phyloP scores from a whole-genome alignment of 2,113 vertebrate genomes.

The Ivindomyrus marchei region DNA sequence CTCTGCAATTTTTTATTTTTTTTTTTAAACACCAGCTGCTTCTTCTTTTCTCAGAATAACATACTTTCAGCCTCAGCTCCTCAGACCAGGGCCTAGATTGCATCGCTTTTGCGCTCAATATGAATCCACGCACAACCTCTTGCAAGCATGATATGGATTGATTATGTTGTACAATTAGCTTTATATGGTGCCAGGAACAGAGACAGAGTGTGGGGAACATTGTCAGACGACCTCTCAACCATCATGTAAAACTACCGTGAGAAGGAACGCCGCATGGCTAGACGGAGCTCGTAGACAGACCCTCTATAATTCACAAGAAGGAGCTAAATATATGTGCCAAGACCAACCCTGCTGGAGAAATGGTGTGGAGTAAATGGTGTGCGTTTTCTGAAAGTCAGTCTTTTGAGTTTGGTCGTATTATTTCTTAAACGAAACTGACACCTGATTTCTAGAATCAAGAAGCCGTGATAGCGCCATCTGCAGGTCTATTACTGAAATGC shows the following conservation, averaged over 20 bases:
- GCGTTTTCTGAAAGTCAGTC: constrained; percentile 3
- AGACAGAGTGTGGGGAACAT: background rate
- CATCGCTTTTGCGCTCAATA: background rate
- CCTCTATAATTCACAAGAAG: constrained; percentile 24
- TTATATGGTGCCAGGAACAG: background rate
- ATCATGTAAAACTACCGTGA: constrained; percentile 12
- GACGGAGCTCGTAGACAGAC: constrained; percentile 6
- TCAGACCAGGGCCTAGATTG: background rate
- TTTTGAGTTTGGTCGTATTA: background rate
- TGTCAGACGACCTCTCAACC: background rate
- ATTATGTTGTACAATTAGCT: background rate
- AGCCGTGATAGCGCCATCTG: background rate
- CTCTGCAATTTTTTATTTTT: background rate
- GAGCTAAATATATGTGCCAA: constrained; percentile 22
- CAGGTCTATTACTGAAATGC: background rate
- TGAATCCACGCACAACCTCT: background rate
- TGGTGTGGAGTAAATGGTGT: constrained; percentile 15
- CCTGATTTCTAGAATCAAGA: background rate
- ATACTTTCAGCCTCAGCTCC: background rate
- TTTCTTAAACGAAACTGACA: background rate
- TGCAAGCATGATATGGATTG: background rate
- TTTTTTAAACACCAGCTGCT: background rate
- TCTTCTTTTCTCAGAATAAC: background rate
- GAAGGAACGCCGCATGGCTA: constrained; percentile 13
- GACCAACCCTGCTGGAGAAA: constrained; percentile 11